Evolutionary conservation across 2,888 invertebrate genomes (phyloP).

Genomic region (Gymnocheta viridis): DNA sequence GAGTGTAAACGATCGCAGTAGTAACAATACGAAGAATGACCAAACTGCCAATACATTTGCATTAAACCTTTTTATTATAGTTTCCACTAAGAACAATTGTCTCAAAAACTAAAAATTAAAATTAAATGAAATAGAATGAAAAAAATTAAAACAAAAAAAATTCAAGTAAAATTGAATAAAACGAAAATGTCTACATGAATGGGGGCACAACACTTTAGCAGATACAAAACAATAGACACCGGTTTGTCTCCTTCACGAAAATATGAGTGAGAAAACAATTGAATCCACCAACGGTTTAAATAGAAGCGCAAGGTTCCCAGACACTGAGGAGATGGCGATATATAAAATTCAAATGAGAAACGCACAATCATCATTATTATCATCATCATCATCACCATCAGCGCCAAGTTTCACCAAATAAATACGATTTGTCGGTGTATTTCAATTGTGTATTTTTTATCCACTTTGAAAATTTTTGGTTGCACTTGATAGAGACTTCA

Average conservation of each 20-base stretch:
- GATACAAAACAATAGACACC: conserved; percentile 67
- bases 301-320: conserved; percentile 56
- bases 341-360: conserved; percentile 32
- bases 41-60: conserved; percentile 58
- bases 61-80: conserved; percentile 20
- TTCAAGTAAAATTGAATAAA: conserved; percentile 54
- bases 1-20: conserved; percentile 26
- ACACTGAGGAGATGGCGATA: conserved; percentile 47
- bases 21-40: conserved; percentile 3
- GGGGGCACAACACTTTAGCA: conserved; percentile 61
- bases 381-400: background rate
- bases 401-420: conserved; percentile 4
- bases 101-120: conserved; percentile 41
- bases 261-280: conserved; percentile 56
- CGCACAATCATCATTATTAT: conserved; percentile 65
- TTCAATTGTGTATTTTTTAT: conserved; percentile 30
- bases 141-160: background rate
- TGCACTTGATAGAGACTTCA: conserved; percentile 69
- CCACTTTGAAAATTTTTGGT: conserved; percentile 3
- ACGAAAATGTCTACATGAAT: conserved; percentile 54
- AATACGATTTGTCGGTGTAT: conserved; percentile 48
- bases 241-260: conserved; percentile 57
- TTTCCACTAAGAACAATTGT: conserved; percentile 58
- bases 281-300: conserved; percentile 7
- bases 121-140: conserved; percentile 12